These are phyloP conservation scores for Vanessa tameamea DNA, from an alignment of 1,140 invertebrate genomes.

Conservation along the genomic window DNA sequence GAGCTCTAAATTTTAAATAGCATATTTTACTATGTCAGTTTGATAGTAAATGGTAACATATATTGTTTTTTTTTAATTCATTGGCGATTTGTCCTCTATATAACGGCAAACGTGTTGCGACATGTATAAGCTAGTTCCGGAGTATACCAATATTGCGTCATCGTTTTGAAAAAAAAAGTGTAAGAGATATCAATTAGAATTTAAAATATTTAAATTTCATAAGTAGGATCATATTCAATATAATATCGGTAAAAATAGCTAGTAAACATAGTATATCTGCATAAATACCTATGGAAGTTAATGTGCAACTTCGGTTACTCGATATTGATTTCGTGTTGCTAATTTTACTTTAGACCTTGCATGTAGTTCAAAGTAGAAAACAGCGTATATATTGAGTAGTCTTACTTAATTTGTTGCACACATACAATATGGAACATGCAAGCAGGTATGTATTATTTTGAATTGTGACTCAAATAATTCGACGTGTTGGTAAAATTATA, in stretches of 20 bases:
- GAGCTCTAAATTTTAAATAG: too few species aligned
- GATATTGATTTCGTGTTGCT: slow-evolving; percentile 40
- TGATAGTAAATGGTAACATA: not conserved
- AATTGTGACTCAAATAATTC: not conserved
- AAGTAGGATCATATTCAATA: not conserved
- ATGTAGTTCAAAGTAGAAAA: slow-evolving; percentile 26
- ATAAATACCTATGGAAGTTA: not conserved
- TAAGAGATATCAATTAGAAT: too few species aligned
- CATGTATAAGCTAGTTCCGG: slow-evolving; percentile 44
- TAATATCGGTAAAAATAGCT: not conserved
- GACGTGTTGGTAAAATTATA: slow-evolving; percentile 17
- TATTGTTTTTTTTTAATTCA: not conserved
- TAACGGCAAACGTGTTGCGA: slow-evolving; percentile 35
- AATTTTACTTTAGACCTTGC: slow-evolving; percentile 32
- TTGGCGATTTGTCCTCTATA: not conserved
- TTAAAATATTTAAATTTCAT: not conserved
- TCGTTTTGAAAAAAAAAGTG: not conserved
- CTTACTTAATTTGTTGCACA: slow-evolving; percentile 25
- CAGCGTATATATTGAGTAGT: not conserved
- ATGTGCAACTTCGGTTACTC: slow-evolving; percentile 1
- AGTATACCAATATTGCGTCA: slow-evolving; percentile 31
- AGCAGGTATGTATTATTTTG: slow-evolving; percentile 30
- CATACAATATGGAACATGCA: slow-evolving; percentile 28
- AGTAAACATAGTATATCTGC: not conserved
- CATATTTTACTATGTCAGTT: not conserved